A percentile compares a stretch with the other conserved stretches of the same genome.
phyloP scores from a whole-genome alignment of 2,797 vertebrate genomes.

The Falco rusticolus region DNA sequence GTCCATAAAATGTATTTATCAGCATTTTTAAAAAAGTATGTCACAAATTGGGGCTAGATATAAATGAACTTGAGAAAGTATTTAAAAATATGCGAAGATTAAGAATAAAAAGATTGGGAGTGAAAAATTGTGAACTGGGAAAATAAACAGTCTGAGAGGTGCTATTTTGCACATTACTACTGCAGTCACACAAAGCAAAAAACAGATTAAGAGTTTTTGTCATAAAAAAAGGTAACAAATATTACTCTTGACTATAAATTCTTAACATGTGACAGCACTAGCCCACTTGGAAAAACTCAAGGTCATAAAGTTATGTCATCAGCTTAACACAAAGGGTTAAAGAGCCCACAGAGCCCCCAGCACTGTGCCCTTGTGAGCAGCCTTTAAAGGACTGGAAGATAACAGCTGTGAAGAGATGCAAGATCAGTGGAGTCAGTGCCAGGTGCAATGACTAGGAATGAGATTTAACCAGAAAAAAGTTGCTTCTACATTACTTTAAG shows the following conservation, averaged over 20 bases:
- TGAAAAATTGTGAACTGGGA: not conserved
- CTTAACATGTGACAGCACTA: not conserved
- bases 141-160: not conserved
- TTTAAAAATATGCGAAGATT: not conserved
- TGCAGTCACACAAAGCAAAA: not conserved
- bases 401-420: not conserved
- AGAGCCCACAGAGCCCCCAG: not conserved
- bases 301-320: not conserved
- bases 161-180: not conserved
- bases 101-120: not conserved
- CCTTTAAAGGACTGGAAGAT: not conserved
- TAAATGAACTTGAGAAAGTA: conserved; percentile 22
- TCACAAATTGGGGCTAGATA: not conserved
- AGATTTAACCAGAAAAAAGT: not conserved
- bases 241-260: not conserved
- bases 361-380: not conserved
- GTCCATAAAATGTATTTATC: conserved; percentile 6
- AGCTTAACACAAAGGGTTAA: not conserved
- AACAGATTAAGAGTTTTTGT: not conserved
- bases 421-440: not conserved
- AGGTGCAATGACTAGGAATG: not conserved
- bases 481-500: not conserved
- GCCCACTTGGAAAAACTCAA: not conserved
- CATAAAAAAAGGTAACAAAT: not conserved
- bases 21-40: not conserved